A percentile compares a stretch with the other conserved stretches of the same genome.
These are phyloP conservation scores for Rhingia campestris DNA, from an alignment of 2,888 invertebrate species.

Conservation along the genomic window DNA sequence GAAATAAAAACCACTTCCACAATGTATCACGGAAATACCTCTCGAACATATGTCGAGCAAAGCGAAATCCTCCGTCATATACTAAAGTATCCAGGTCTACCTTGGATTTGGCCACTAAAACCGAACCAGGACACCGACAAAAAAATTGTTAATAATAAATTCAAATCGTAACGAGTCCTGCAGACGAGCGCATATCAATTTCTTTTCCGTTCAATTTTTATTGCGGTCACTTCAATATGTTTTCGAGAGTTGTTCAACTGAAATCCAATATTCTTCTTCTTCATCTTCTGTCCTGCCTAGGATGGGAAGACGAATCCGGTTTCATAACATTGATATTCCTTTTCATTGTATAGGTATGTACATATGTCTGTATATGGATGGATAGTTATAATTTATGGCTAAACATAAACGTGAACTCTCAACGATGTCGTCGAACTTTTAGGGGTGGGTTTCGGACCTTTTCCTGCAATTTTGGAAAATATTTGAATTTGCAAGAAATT, in stretches of 20 bases:
- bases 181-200: conserved; percentile 73
- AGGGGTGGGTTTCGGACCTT: conserved; percentile 17
- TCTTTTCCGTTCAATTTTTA: conserved; percentile 72
- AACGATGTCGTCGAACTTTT: neutral
- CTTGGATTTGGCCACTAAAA: conserved; percentile 34
- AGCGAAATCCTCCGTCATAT: conserved; percentile 44
- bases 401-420: conserved; percentile 50
- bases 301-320: conserved; percentile 49
- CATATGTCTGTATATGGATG: conserved; percentile 3
- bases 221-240: conserved; percentile 74
- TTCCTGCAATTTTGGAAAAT: conserved; percentile 27
- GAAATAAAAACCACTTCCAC: conserved; percentile 47
- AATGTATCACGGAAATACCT: conserved; percentile 9
- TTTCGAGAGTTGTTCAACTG: conserved; percentile 64
- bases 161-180: conserved; percentile 66
- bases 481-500: conserved; percentile 41
- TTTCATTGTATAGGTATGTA: neutral
- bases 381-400: conserved; percentile 70
- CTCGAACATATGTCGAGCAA: conserved; percentile 42
- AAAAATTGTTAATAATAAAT: conserved; percentile 71
- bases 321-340: conserved; percentile 36
- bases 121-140: conserved; percentile 4
- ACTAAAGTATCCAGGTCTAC: conserved; percentile 58
- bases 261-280: conserved; percentile 72
- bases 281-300: conserved; percentile 4